A percentile compares a stretch with the other conserved stretches of the same genome.
phyloP scores from a whole-genome alignment of 1,140 invertebrate genomes.

The Doryteuthis pealeii region DNA sequence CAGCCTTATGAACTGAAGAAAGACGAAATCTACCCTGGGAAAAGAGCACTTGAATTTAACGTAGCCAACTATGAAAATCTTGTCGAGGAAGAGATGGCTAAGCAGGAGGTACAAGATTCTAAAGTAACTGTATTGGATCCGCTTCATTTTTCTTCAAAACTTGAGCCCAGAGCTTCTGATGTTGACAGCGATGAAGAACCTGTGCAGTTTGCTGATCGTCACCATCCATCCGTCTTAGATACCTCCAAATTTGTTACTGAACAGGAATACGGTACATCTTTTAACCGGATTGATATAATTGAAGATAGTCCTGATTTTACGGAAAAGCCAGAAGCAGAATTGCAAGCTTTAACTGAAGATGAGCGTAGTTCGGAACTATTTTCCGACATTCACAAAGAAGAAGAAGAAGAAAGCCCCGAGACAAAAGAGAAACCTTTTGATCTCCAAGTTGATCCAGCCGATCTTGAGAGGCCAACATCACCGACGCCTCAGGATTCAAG shows the following conservation, averaged over 20 bases:
- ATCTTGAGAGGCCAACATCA: constrained; percentile 54
- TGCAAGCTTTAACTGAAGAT: constrained; percentile 19
- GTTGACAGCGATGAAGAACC: constrained; percentile 18
- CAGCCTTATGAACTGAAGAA: constrained; percentile 27
- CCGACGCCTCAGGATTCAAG: constrained; percentile 53
- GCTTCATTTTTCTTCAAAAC: neutral
- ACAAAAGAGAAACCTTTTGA: constrained; percentile 33
- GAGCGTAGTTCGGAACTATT: neutral
- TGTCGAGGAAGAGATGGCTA: neutral
- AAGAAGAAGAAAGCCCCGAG: neutral
- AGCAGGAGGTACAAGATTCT: neutral
- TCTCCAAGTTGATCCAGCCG: constrained; percentile 34
- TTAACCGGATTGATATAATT: neutral
- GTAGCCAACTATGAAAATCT: constrained; percentile 8
- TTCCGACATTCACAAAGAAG: neutral
- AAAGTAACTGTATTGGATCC: neutral
- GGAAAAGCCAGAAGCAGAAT: constrained; percentile 50
- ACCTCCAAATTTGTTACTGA: neutral
- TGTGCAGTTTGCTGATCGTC: neutral
- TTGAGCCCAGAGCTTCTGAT: neutral
- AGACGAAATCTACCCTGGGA: constrained; percentile 43
- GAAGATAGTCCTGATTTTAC: constrained; percentile 22
- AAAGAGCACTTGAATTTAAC: constrained; percentile 39
- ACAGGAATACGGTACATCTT: neutral
- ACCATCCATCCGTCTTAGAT: neutral